Base-by-base conservation (phyloP, 2,888 invertebrate genomes). In the Drosophila incognita region DNA sequence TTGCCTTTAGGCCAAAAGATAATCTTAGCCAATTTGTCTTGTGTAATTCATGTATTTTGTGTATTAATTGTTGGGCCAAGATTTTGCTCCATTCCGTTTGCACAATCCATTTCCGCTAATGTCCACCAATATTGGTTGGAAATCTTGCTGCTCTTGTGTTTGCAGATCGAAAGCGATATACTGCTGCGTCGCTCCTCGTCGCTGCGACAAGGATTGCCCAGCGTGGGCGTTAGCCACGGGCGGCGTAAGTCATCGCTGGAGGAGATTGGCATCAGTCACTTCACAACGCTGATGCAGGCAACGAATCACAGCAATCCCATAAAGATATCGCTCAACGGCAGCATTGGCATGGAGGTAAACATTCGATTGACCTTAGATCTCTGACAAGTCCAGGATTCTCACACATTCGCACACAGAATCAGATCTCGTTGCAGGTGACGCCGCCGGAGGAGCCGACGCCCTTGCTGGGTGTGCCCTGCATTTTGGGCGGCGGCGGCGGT, bases 261-360 rank as follows among this genome's bases (percentile, higher is more conserved):
- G 93, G 97, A 97, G 93, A 96, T 97, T 82, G 97, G 97, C 64
- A 95, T 97, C 83, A 96, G 96, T 64, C 97, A 97, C 91, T 96
- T 96, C 87, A 96, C 96, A 78, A 95, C 95, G 5, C 92, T 95
- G 70, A 93, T 95, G 89, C 95, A 95, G 91, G 94, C 94, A 65
- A 95, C 95, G 79, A 96, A 96, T 92, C 95, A 95, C 89, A 94
- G 94, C 48, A 96, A 96, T 91, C 96, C 97, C 21, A 96, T 97
- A 64, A 97, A 97, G 93, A 96, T 97, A 53, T 96, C 97, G 15
- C 94, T 98, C 63, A 97, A 97, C 90, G 96, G 96, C 67, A 97
- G 96, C 91, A 97, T 97, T 82, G 97, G 97, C 29, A 94, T 97
- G 81, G 97, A 97, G 94, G 93, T 93, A 79, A 46, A 75, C 4